Conservation (phyloP, 2,797 vertebrate species). For the Neosalanx taihuensis region DNA sequence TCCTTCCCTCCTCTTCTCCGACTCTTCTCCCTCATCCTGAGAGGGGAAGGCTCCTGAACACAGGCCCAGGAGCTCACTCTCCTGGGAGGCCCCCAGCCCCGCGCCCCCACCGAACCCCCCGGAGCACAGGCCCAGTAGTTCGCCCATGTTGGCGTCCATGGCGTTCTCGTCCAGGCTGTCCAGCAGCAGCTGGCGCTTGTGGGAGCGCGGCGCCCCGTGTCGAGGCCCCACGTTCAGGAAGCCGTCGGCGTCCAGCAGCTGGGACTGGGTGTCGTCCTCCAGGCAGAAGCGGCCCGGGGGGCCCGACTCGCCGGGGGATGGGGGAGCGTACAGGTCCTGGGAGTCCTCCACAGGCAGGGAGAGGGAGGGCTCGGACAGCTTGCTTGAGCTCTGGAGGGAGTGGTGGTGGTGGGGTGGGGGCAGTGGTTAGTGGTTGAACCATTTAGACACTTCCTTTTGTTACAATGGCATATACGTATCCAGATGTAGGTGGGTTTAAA, state of each 20-base stretch:
- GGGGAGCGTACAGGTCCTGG: constrained; percentile 75
- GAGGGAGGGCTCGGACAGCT: constrained; percentile 92
- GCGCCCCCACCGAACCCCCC: constrained; percentile 66
- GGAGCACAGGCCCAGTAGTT: constrained; percentile 88
- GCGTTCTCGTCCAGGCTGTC: constrained; percentile 96
- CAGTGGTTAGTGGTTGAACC: background rate
- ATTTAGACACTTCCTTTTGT: too few relatives aligned
- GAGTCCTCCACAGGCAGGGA: constrained; percentile 85
- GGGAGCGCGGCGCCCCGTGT: constrained; percentile 65
- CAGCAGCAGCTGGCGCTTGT: constrained; percentile 82
- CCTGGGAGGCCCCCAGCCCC: constrained; percentile 41
- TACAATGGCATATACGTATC: background rate
- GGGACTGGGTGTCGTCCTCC: constrained; percentile 95
- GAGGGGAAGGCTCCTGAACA: constrained; percentile 88
- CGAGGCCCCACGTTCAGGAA: constrained; percentile 76
- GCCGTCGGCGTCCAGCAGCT: constrained; percentile 93
- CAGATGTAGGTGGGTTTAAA: background rate
- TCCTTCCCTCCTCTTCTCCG: constrained; percentile 23
- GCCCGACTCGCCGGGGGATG: constrained; percentile 75
- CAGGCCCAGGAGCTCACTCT: constrained; percentile 85
- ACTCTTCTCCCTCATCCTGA: constrained; percentile 32
- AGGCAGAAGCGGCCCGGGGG: constrained; percentile 84
- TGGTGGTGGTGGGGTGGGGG: constrained; percentile 25
- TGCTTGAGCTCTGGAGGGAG: constrained; percentile 86
- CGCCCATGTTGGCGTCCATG: constrained; percentile 98